Base-by-base conservation (phyloP, 2,888 invertebrate genomes). In the Tanytarsus gracilentus region DNA sequence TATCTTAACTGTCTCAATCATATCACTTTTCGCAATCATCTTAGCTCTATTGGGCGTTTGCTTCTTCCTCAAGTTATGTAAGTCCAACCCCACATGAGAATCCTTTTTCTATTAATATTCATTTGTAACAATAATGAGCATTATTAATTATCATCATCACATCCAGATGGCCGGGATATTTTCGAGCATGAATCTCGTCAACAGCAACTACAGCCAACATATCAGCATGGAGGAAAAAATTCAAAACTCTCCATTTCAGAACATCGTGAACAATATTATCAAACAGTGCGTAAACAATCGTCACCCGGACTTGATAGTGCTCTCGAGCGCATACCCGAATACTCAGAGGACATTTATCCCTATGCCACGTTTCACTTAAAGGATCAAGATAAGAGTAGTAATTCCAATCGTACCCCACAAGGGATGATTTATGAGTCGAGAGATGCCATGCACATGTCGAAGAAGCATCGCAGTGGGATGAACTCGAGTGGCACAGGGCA, bases 321-420 rank as follows among this genome's bases (percentile, higher is more conserved):
- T 61, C 71, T 78, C 65, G 78, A 78, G 68, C 75, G 78, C 62
- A 78, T 78, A 67, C 78, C 79, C 62, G 79, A 79, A 70, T 79
- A 78, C 69, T 78, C 79, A 48, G 79, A 80, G 70, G 80, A 80
- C 67, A 79, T 80, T 68, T 79, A 79, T 71, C 79, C 80, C 56
- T 80, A 80, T 69, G 80, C 79, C 59, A 79, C 79, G 64, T 79
- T 79, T 70, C 77, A 79, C 69, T 72, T 79, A 65, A 77, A 77
- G 64, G 78, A 78, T 68, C 76, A 78, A 70, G 78, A 78, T 67
- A 77, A 76, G 18, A 33, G 44, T n/a, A 27, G 16, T 7, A 44
- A 44, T 5, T 18, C 33, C 14, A 36, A 21, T 26, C 9, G 60
- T 14, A 16, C 29, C 9, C 50, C 50, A 18, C 29, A 27, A n/a